Evolutionary conservation across 2,888 invertebrate genomes (phyloP), one percentile per base, ranked within the genome.

Genomic region (Balanococcus diminutus): DNA sequence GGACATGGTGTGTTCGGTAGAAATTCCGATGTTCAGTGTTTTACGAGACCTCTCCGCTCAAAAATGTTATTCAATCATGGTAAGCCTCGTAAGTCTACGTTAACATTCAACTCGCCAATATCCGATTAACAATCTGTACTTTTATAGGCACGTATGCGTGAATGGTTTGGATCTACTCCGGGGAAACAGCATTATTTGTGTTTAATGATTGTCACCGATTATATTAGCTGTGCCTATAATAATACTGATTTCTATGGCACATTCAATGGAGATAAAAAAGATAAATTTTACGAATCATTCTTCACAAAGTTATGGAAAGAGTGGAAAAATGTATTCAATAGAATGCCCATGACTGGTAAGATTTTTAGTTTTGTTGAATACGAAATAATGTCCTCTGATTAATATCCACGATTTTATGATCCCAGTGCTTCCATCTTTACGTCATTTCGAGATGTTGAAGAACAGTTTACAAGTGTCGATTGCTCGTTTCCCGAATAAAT

Each of bases 151-250:
- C 46, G 32, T 14, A 6, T 79, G 16, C 19, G 42, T 8, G 19
- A 42, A 5, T 79, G 46, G 42, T 85, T 85, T 11, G 85, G 85
- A 39, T 19, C 16, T 31, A 36, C 25, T 3, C 79, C 42, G 0
- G 56, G 32, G n/a, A 46, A 81, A 19, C 36, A 86, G 51, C 61
- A 81, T 56, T 46, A 14, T 6, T n/a, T 81, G 9, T 86, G 81
- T 36, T 81, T 86, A 22, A 16, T 79, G 19, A 61, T 61, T 5
- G 25, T 86, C 3, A 86, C 86, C 2, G 86, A 86, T 28, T 86
- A 86, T 36, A 22, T 81, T 0, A 79, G 81, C 36, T 79, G 79
- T 61, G 31, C 81, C 9, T 81, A 81, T 39, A 42, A 46, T n/a
- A 81, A 81, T 22, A 56, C 46, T 1, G 28, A 32, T 8, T 79